phyloP scores from a whole-genome alignment of 2,888 invertebrate genomes.

The Chesias legatella region DNA sequence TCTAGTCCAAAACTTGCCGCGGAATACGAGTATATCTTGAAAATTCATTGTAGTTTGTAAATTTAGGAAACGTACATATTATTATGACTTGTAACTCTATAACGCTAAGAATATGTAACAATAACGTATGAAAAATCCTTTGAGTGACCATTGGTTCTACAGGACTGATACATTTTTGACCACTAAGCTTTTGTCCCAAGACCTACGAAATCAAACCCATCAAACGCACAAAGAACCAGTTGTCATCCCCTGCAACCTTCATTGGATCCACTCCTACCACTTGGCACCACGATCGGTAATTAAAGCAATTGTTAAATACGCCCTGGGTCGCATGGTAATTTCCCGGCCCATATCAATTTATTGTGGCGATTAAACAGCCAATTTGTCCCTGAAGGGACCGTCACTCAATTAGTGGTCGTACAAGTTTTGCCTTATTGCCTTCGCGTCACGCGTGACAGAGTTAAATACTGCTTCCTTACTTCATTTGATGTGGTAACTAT shows the following conservation, averaged over 20 bases:
- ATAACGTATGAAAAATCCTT: too few species aligned
- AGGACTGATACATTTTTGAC: too few species aligned
- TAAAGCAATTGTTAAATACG: slow-evolving; percentile 72
- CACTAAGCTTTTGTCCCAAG: too few species aligned
- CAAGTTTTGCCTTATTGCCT: slow-evolving; percentile 54
- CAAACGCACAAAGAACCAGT: slow-evolving; percentile 23
- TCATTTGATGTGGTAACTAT: too few species aligned
- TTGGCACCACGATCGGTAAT: slow-evolving; percentile 58
- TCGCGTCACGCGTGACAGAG: slow-evolving; percentile 20
- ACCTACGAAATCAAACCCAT: neutral
- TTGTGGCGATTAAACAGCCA: slow-evolving; percentile 72
- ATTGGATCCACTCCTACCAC: slow-evolving; percentile 48
- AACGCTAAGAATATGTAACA: too few species aligned
- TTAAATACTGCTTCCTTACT: too few species aligned
- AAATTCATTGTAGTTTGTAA: too few species aligned
- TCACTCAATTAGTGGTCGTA: slow-evolving; percentile 65
- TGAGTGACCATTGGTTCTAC: too few species aligned
- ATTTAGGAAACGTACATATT: too few species aligned
- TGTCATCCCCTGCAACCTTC: slow-evolving; percentile 39
- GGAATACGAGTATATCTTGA: too few species aligned
- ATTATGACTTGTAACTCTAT: too few species aligned
- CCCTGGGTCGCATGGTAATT: slow-evolving; percentile 68
- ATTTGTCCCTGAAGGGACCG: slow-evolving; percentile 60
- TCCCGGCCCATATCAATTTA: slow-evolving; percentile 71
- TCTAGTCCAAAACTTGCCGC: too few species aligned